Evolutionary conservation across 2,888 invertebrate species (phyloP), one percentile per base, ranked within the genome.

Genomic region (Syritta pipiens): DNA sequence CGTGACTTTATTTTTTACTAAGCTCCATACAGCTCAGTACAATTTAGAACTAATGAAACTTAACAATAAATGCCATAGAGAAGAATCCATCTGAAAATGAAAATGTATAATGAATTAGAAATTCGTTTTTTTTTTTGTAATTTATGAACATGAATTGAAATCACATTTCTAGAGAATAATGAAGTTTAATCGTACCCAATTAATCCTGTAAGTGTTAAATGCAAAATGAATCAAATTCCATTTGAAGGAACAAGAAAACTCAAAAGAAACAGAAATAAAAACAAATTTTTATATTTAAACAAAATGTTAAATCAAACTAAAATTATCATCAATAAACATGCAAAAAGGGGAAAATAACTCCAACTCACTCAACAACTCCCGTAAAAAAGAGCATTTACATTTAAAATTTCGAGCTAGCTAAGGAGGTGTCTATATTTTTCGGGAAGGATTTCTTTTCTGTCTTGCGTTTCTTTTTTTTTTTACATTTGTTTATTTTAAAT

Each of bases 281-380:
- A 24, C 28, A 69, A 57, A 26, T 2, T 10, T 1, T 22, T 12
- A 6, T 12, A 59, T 42, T 7, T 20, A 3, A 17, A 44, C 30
- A 35, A 9, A 10, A 26, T 0, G 12, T 19, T 32, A 59, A 40
- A n/a, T 4, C n/a, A 30, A 28, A 26, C 7, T 7, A 24, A 57
- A 44, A 32, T 22, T 55, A 37, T 37, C 32, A 40, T 32, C 28
- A 76, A 68, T 44, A 24, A 44, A 17, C 76, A 77, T 77, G 76
- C 76, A 65, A 37, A 42, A 48, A 19, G 51, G n/a, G 7, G 42
- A 26, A 60, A 76, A 46, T 65, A 71, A 71, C 59, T 71, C 48
- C 48, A 72, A 79, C 74, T 79, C 74, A 74, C 79, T 79, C 79
- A 79, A 74, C 62, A 74, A 79, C 74, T 79, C 74, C 62, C 67